Evolutionary conservation across 2,888 invertebrate species (phyloP).

Genomic region (Lasioglossum figueresi): DNA sequence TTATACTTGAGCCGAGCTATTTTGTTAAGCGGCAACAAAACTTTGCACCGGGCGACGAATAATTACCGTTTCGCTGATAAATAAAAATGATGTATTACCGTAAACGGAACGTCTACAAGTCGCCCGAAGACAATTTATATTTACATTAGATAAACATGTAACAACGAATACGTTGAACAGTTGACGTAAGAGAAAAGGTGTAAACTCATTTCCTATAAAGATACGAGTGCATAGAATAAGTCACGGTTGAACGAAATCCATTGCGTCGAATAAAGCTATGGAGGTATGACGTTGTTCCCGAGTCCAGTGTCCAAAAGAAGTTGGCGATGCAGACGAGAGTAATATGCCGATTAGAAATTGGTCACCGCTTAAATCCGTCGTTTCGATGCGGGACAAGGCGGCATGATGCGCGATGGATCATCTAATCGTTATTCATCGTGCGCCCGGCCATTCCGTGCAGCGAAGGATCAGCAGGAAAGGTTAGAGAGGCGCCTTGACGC

Average conservation of each 20-base stretch:
- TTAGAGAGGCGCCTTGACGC: slow-evolving; percentile 41
- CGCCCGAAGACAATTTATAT: background rate
- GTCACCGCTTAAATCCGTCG: slow-evolving; percentile 38
- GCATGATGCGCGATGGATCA: slow-evolving; percentile 26
- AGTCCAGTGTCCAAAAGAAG: background rate
- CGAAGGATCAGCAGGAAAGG: slow-evolving; percentile 14
- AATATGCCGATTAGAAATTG: slow-evolving; percentile 25
- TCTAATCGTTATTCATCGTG: slow-evolving; percentile 63
- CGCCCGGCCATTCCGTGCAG: slow-evolving; percentile 48
- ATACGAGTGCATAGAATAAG: background rate
- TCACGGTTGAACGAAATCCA: background rate
- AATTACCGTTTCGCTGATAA: background rate
- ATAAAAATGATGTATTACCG: background rate
- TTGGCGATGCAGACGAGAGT: background rate
- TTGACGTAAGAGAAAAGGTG: background rate
- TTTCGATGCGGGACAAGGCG: slow-evolving; percentile 44
- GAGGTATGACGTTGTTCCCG: background rate
- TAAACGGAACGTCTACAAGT: background rate
- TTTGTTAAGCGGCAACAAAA: background rate
- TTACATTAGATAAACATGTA: background rate
- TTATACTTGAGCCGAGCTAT: background rate
- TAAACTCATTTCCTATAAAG: background rate
- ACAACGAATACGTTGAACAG: background rate
- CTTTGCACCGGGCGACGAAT: background rate
- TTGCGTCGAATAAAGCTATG: background rate